Evolutionary conservation across 2,113 vertebrate genomes (phyloP), one percentile per base, ranked within the genome.

Genomic region (Patagioenas fasciata): DNA sequence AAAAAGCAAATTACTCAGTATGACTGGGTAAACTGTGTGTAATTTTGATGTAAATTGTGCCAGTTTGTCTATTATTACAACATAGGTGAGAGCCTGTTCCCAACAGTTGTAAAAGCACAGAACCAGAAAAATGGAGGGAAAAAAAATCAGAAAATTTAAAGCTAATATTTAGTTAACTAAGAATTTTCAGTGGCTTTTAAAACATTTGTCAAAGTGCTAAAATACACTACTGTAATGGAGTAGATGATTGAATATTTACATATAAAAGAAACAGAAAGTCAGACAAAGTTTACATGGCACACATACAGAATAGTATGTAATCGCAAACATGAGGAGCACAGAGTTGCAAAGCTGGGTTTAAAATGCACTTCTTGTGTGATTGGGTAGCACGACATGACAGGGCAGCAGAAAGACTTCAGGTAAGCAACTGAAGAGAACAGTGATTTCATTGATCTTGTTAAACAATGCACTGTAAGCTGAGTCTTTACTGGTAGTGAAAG

Each of bases 321-420:
- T 29, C 40, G 16, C 50, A 48, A 74, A 38, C 32, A 38, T 1
- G 2, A 23, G 57, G 25, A 61, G 24, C 28, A 64, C n/a, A 47
- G 9, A 15, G 19, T 11, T 40, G 34, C 50, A 40, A 65, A 56
- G 12, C 32, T 2, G 1, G 15, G 23, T 82, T 53, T 60, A 29
- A 54, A 67, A n/a, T 38, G 12, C 24, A n/a, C 32, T 54, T 4
- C 54, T 54, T 61, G 54, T 70, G 13, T 4, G 31, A 7, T 0
- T 12, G 58, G 40, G 21, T 57, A 62, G 17, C 47, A 10, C 9
- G 5, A 13, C 13, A 28, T 0, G 2, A 32, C 23, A n/a, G 53
- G 44, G 56, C 40, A 50, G 71, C 29, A 77, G 40, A 36, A 74
- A 73, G 21, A 10, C 26, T 73, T 36, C 13, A 23, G 36, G 26